Conservation (phyloP, 2,113 vertebrate species). For the Naja naja region DNA sequence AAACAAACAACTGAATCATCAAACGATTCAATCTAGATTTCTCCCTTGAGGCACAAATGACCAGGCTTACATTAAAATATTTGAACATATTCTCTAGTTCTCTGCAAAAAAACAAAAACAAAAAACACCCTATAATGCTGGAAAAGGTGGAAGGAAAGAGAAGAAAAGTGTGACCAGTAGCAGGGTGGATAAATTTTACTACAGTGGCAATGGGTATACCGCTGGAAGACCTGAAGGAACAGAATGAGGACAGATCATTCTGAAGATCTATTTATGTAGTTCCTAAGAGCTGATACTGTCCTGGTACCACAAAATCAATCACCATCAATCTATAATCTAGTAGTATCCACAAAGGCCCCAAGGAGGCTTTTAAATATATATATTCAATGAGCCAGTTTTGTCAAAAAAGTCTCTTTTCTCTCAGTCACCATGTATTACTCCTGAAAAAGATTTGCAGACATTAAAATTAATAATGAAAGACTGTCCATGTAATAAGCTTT, state of each 20-base stretch:
- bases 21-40: not conserved
- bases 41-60: not conserved
- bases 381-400: conserved; percentile 4
- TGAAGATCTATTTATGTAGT: not conserved
- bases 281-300: not conserved
- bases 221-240: not conserved
- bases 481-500: conserved; percentile 15
- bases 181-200: not conserved
- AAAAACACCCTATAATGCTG: not conserved
- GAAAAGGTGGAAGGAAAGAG: not conserved
- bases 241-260: not conserved
- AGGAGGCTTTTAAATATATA: not conserved
- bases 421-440: conserved; percentile 1
- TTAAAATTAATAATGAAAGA: conserved; percentile 27
- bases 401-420: not conserved
- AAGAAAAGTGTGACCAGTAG: not conserved
- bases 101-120: not conserved
- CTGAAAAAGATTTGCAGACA: not conserved
- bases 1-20: not conserved
- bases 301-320: not conserved
- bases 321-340: not conserved
- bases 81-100: not conserved
- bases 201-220: not conserved
- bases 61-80: not conserved
- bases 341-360: not conserved